These are phyloP conservation scores for Halictus ligatus DNA, from an alignment of 2,888 invertebrate species.

Conservation along the genomic window DNA sequence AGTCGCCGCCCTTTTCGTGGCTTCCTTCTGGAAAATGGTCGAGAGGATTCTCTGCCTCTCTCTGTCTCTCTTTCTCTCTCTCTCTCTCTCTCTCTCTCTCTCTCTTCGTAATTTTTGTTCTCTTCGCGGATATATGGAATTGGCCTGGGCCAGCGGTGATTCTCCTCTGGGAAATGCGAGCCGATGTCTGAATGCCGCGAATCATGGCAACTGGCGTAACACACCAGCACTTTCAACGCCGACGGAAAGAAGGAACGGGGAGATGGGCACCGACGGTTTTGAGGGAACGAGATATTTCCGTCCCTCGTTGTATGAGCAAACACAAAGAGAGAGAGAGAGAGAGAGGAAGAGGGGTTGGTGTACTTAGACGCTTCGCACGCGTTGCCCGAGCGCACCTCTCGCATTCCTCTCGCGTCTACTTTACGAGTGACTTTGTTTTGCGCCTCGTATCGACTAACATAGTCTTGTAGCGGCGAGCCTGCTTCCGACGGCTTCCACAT, in stretches of 20 bases:
- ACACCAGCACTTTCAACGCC: not conserved
- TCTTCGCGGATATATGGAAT: constrained; percentile 64
- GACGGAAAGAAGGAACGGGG: constrained; percentile 1
- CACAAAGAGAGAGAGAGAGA: not conserved
- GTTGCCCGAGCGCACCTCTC: constrained; percentile 4
- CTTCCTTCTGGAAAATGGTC: constrained; percentile 51
- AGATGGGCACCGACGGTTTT: not conserved
- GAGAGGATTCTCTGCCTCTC: not conserved
- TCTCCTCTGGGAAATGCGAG: constrained; percentile 74
- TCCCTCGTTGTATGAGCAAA: not conserved
- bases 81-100: too few species aligned
- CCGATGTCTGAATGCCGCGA: constrained; percentile 61
- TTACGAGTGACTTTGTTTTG: constrained; percentile 12
- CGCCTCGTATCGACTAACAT: not conserved
- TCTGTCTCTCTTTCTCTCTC: not conserved
- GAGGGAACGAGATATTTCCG: constrained; percentile 9
- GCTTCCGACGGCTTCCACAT: not conserved
- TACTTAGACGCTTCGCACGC: constrained; percentile 2
- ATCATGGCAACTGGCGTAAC: constrained; percentile 23
- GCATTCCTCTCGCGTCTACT: not conserved
- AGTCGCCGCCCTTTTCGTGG: constrained; percentile 46
- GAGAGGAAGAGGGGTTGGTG: not conserved
- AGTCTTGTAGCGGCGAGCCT: not conserved
- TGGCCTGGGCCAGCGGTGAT: constrained; percentile 50
- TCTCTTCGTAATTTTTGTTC: constrained; percentile 56